These are phyloP conservation scores for Diglossa cyanea DNA, from an alignment of 2,797 vertebrate genomes.

Conservation along the genomic window DNA sequence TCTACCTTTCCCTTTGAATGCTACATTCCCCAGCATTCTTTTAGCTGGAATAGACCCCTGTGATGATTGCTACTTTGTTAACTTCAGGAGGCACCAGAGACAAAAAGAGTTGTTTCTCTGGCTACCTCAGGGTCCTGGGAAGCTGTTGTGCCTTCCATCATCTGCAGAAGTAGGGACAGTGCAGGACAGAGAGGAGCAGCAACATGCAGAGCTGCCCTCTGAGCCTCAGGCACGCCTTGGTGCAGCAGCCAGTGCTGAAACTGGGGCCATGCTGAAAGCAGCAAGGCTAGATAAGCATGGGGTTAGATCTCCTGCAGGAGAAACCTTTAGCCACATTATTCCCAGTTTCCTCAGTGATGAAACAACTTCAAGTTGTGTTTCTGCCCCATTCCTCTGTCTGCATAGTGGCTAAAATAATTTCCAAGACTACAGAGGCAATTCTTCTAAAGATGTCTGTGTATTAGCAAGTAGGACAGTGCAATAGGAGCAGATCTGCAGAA, in stretches of 20 bases:
- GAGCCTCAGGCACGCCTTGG: background rate
- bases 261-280: background rate
- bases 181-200: background rate
- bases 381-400: background rate
- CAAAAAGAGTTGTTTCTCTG: background rate
- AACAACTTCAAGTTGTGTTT: background rate
- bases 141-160: background rate
- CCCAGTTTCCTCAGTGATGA: background rate
- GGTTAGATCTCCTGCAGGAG: fast-evolving
- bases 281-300: background rate
- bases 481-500: background rate
- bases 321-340: background rate
- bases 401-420: background rate
- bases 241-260: background rate
- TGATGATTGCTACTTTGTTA: background rate
- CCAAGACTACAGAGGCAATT: background rate
- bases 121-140: background rate
- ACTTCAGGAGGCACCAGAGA: background rate
- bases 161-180: background rate
- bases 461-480: background rate
- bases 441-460: background rate
- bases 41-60: background rate
- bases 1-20: background rate
- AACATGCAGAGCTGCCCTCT: background rate
- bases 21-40: background rate